Base-by-base conservation (phyloP, 1,140 invertebrate species). In the Drosophila chauvacae region DNA sequence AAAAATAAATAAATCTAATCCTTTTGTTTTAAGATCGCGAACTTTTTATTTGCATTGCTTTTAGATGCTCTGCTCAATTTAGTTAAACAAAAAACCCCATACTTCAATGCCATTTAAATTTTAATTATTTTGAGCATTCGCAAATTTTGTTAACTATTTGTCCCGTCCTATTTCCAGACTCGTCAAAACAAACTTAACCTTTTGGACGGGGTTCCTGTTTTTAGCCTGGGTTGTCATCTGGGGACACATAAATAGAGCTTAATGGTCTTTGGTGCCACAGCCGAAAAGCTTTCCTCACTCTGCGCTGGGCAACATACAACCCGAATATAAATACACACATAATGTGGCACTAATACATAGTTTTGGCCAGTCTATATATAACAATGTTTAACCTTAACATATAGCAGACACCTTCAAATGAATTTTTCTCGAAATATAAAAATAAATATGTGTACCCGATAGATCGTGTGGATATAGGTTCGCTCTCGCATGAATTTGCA, bases 331-430 rank as follows among this genome's bases (percentile, higher is more conserved):
- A 77, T 50, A 51, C 57, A 64, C 63, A 39, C 48, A 69, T 77
- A 56, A 23, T 55, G 41, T n/a, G 30, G 30, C 74, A 77, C 74
- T 55, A 69, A 45, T 41, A 77, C 74, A 77, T 77, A 77, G 74
- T 77, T 77, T 77, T 14, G 39, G 51, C 61, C 28, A 48, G 51
- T 78, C 57, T 66, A 72, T 77, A 68, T 62, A 82, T 68, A 68
- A 48, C 56, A 73, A 78, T 88, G 75, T 80, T 90, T 90, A 90
- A 90, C 85, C 85, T 90, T 90, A 90, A 90, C 86, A 90, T 85
- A 90, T 73, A 90, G 85, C 85, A 81, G 81, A 83, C 84, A 88
- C 84, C 84, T 88, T 88, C 81, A 85, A 81, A 87, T 77, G 78
- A 58, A 81, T 84, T 85, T 66, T 88, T 84, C 80, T 84, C 73